These are phyloP conservation scores for Oncopodura yosiiana DNA, from an alignment of 1,140 invertebrate species.

Conservation along the genomic window DNA sequence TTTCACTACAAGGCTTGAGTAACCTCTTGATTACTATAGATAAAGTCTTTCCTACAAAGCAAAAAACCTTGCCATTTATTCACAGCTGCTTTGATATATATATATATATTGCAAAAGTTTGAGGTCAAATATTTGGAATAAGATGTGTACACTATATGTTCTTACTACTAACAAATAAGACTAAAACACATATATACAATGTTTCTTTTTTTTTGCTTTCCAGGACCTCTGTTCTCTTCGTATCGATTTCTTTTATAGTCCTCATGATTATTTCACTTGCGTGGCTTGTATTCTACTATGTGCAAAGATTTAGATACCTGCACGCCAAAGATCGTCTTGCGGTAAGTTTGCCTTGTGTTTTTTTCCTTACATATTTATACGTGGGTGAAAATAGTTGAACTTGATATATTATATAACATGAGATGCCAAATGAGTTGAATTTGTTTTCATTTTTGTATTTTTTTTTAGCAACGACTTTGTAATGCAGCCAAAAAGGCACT, in stretches of 20 bases:
- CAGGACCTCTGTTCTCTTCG: constrained; percentile 79
- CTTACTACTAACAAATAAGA: no score
- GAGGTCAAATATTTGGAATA: no score
- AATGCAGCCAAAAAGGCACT: constrained; percentile 82
- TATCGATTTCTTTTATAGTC: constrained; percentile 88
- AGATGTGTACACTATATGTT: no score
- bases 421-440: not conserved
- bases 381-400: not conserved
- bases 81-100: no score
- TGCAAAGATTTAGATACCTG: constrained; percentile 82
- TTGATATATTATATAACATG: not conserved
- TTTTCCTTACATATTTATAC: not conserved
- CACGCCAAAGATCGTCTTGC: constrained; percentile 76
- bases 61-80: no score
- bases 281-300: constrained; percentile 90
- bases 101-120: no score
- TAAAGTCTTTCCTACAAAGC: no score
- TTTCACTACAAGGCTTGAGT: no score
- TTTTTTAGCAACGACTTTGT: constrained; percentile 65
- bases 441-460: constrained; percentile 22
- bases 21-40: no score
- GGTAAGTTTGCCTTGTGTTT: constrained; percentile 47
- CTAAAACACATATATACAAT: no score
- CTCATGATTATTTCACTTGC: constrained; percentile 86
- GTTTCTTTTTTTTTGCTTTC: constrained; percentile 42